Conservation (phyloP, 2,888 invertebrate genomes). For the Sceliomorpha sp. region DNA sequence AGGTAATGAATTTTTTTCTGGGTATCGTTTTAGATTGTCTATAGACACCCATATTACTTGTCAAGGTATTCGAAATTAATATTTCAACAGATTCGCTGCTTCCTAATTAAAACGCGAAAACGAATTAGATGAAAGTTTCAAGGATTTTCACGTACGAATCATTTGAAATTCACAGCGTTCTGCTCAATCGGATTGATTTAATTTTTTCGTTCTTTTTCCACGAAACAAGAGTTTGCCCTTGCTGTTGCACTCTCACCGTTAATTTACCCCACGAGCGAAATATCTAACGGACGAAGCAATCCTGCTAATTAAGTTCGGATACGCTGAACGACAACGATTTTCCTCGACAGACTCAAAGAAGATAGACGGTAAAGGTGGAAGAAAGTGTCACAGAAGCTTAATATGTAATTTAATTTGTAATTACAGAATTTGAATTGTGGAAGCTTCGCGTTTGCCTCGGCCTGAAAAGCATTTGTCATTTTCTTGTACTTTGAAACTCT, state of each 20-base stretch:
- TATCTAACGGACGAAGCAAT: neutral
- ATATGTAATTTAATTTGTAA: slow-evolving; percentile 1
- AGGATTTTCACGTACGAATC: slow-evolving; percentile 1
- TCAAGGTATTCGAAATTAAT: neutral
- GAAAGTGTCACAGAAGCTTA: neutral
- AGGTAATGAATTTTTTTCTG: no score
- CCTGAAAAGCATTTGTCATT: slow-evolving; percentile 40
- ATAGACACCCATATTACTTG: no score
- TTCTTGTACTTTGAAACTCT: slow-evolving; percentile 45
- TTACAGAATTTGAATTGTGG: neutral
- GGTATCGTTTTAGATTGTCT: no score
- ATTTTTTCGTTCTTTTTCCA: neutral
- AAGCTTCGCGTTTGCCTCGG: neutral
- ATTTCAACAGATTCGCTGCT: neutral
- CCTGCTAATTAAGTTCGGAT: slow-evolving; percentile 5
- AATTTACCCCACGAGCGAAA: slow-evolving; percentile 4
- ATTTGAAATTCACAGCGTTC: neutral
- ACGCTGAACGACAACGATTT: neutral
- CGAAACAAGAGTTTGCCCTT: slow-evolving; percentile 4
- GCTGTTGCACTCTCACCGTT: slow-evolving; percentile 5
- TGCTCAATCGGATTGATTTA: neutral
- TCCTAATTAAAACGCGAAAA: neutral
- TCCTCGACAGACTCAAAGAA: neutral
- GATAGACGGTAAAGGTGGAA: neutral
- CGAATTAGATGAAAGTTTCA: neutral